Evolutionary conservation across 2,888 invertebrate genomes (phyloP), one percentile per base, ranked within the genome.

Genomic region (Cerceris rybyensis): DNA sequence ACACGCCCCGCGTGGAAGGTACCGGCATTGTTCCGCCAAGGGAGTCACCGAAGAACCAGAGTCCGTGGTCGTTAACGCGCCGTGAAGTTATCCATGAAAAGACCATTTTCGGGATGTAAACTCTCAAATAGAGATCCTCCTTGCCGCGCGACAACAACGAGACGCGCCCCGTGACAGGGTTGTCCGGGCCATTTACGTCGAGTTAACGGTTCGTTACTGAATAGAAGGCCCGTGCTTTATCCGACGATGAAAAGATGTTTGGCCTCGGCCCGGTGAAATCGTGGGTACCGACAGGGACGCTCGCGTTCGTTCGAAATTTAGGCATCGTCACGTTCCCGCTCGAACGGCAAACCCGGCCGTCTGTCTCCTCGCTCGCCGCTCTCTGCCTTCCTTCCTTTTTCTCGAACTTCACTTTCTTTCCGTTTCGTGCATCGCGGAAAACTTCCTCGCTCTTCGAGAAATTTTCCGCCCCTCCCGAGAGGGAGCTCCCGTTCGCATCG

Each of bases 191-290:
- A 91, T 91, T 91, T 91, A 88, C 87, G 87, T 87, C 88, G 85
- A 90, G 89, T 90, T 91, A 91, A 91, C 91, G 91, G 90, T 91
- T 91, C 88, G 89, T 90, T 88, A 85, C 84, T 85, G 87, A 89
- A 90, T 90, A 85, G 85, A 87, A 66, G 70, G 70, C 79, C 83
- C 60, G 73, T 64, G 83, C 86, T 88, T 90, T 87, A 87, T 89
- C 82, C 83, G 80, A 72, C 60, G 75, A 82, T 88, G 89, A 90
- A 91, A 91, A 88, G 90, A 87, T 89, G 90, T 88, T 88, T 90
- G 89, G 88, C 90, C 89, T 89, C 86, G 87, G 67, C 82, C 72
- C 82, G 75, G 84, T 78, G 83, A 88, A 89, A 87, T 86, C 86
- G 82, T 79, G 63, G 77, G 67, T 78, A 73, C 74, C 65, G 75